These are phyloP conservation scores for Cephalopachus bancanus DNA, from an alignment of 2,797 vertebrate species.

Conservation along the genomic window DNA sequence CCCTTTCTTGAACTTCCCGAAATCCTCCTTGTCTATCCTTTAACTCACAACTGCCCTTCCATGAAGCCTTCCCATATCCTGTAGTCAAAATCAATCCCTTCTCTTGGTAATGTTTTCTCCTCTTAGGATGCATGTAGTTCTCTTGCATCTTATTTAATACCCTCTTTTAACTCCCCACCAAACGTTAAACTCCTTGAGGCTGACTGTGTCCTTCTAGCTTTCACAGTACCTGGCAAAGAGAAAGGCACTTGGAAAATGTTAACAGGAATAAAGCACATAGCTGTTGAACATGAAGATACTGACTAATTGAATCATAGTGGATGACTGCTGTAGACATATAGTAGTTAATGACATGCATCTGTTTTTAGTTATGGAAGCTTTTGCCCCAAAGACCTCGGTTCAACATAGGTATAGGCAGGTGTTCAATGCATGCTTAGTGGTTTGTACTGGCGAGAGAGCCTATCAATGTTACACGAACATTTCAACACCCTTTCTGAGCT, in stretches of 20 bases:
- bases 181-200: neutral
- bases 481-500: neutral
- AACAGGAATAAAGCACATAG: neutral
- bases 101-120: neutral
- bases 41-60: neutral
- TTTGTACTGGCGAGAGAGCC: neutral
- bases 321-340: neutral
- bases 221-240: neutral
- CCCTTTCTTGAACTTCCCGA: neutral
- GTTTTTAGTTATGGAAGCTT: neutral
- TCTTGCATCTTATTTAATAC: neutral
- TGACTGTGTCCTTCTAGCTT: neutral
- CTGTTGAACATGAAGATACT: neutral
- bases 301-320: neutral
- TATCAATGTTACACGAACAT: neutral
- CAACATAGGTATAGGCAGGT: neutral
- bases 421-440: neutral
- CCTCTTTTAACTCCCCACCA: slow-evolving; percentile 2
- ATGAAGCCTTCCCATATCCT: neutral
- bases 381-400: neutral
- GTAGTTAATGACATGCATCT: neutral
- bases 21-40: neutral
- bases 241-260: neutral
- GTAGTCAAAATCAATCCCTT: neutral
- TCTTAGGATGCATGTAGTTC: neutral